Evolutionary conservation across 2,888 invertebrate species (phyloP).

Genomic region (Deilephila porcellus): DNA sequence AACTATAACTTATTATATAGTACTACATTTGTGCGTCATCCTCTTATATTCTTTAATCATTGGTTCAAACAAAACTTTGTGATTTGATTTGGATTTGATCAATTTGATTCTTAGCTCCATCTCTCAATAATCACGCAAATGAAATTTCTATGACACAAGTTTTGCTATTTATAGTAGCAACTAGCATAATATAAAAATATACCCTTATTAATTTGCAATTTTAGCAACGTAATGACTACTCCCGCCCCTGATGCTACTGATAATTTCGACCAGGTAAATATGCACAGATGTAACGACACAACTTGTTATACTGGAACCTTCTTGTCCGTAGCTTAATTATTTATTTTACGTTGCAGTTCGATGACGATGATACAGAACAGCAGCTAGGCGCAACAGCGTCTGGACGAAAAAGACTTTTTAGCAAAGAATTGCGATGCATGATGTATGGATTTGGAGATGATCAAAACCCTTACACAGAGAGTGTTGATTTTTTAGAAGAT

Average conservation of each 20-base stretch:
- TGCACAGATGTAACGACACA: not conserved
- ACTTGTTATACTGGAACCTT: not conserved
- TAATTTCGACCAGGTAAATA: constrained; percentile 73
- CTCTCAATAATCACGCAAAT: no score
- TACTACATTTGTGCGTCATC: no score
- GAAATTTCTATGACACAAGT: no score
- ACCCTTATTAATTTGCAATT: constrained; percentile 27
- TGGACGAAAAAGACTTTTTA: constrained; percentile 93
- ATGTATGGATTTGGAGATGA: constrained; percentile 99
- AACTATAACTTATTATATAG: no score
- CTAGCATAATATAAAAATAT: no score
- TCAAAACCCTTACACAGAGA: constrained; percentile 99
- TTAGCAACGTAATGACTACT: constrained; percentile 57
- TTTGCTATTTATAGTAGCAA: no score
- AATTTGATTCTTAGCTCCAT: no score
- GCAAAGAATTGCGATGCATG: constrained; percentile 97
- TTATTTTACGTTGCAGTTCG: constrained; percentile 62
- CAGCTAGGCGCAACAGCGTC: constrained; percentile 88
- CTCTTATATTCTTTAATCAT: no score
- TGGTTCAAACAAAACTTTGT: no score
- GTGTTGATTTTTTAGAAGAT: constrained; percentile 98
- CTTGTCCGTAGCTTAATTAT: not conserved
- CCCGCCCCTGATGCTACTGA: constrained; percentile 68
- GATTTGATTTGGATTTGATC: no score
- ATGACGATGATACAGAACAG: constrained; percentile 89